Base-by-base conservation (phyloP, 2,888 invertebrate genomes). In the Schizotus pectinicornis region DNA sequence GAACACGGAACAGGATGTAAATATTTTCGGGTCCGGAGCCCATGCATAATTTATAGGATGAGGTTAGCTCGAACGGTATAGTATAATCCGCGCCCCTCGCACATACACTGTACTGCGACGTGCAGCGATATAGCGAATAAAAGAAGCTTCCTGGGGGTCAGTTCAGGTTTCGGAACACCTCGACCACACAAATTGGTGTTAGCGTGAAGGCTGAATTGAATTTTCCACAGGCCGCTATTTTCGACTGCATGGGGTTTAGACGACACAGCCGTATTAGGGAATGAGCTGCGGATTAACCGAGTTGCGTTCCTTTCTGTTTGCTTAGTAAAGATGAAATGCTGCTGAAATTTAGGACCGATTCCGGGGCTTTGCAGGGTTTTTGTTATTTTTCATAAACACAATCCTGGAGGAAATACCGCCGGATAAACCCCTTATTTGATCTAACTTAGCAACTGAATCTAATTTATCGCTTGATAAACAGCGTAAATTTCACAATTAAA, bases 251-350 rank as follows among this genome's bases (percentile, higher is more conserved):
- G 50, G 42, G 46, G 46, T 53, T 39, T 46, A 39, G 35, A 32
- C 39, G 54, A 47, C 47, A 41, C 33, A 54, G 46, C 54, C 54
- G 54, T 31, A 39, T 53, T 53, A 53, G 37, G 45, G 53, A 51
- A 53, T 47, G 47, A 47, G 47, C 32, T 31, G 39, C n/a, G 41
- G 54, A 54, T 54, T 54, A 54, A 54, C 54, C 34, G 47, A 54
- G 39, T 54, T 54, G 30, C 39, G 34, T 38, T 35, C 47, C 45
- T 47, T 54, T 47, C 54, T 53, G 53, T 53, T 54, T 46, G 47
- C 47, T 33, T 47, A 51, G 43, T 31, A 47, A 47, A 54, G 53
- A 53, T 53, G 53, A 53, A 53, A 37, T 8, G 53, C 49, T 49
- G 22, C 22, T 22, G 22, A 22, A 22, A 22, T 22, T 22, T 22